Evolutionary conservation across 1,140 invertebrate genomes (phyloP).

Genomic region (Drosophila serrata): DNA sequence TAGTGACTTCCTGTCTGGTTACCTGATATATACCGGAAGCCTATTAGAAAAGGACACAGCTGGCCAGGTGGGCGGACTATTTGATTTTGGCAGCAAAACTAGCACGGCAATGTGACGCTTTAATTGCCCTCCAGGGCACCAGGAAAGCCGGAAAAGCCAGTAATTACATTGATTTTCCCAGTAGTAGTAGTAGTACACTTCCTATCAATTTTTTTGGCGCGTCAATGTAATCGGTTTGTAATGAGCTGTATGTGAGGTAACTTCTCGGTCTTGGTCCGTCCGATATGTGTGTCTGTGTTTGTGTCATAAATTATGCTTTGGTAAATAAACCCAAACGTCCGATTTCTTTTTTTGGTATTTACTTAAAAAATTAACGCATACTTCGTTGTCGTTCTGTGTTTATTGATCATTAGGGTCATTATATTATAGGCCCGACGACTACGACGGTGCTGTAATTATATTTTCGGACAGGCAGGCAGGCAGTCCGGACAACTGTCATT

Average conservation of each 20-base stretch:
- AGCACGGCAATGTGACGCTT: conserved; percentile 34
- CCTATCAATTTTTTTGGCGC: conserved; percentile 70
- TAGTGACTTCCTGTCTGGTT: neutral
- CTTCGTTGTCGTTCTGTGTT: conserved; percentile 45
- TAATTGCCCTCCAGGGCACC: conserved; percentile 51
- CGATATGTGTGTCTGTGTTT: conserved; percentile 24
- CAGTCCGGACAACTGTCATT: conserved; percentile 62
- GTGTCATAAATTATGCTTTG: conserved; percentile 75
- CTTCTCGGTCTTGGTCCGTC: conserved; percentile 25
- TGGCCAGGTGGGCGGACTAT: conserved; percentile 1
- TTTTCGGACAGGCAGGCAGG: conserved; percentile 23
- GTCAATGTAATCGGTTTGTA: conserved; percentile 73
- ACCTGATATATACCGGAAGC: neutral
- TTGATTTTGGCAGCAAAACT: conserved; percentile 59
- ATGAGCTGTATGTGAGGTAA: conserved; percentile 48
- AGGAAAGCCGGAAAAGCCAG: conserved; percentile 10
- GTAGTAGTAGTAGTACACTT: conserved; percentile 30
- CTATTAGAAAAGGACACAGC: neutral
- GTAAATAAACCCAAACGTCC: conserved; percentile 49
- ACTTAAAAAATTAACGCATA: conserved; percentile 79
- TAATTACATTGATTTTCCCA: conserved; percentile 80
- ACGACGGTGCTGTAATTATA: conserved; percentile 36
- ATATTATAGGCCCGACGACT: conserved; percentile 22
- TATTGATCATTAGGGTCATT: conserved; percentile 81
- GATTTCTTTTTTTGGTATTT: conserved; percentile 66